These are phyloP conservation scores for Somateria mollissima DNA, from an alignment of 2,797 vertebrate genomes.

Conservation along the genomic window DNA sequence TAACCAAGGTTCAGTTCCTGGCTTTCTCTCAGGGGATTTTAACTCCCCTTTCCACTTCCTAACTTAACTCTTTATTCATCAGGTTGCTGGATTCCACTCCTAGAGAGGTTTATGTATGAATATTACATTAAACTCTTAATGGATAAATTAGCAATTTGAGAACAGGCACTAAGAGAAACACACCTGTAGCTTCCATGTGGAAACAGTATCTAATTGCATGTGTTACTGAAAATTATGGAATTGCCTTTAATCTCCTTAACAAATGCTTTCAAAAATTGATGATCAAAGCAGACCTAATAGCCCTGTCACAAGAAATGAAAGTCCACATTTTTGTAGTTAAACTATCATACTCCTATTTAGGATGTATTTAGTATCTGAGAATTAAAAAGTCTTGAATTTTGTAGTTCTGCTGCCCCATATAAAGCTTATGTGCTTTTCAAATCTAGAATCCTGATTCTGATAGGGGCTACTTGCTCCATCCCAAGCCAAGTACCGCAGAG, in stretches of 20 bases:
- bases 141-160: background rate
- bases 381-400: background rate
- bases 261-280: background rate
- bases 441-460: background rate
- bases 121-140: background rate
- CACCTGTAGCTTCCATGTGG: background rate
- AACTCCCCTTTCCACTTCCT: background rate
- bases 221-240: background rate
- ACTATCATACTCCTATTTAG: background rate
- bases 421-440: background rate
- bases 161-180: background rate
- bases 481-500: background rate
- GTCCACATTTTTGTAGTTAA: background rate
- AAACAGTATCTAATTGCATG: background rate
- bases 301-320: background rate
- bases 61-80: background rate
- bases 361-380: background rate
- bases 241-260: background rate
- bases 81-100: background rate
- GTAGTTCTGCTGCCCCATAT: background rate
- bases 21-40: background rate
- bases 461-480: background rate
- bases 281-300: background rate
- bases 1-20: background rate
- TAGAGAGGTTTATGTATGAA: background rate